Base-by-base conservation (phyloP, 2,113 vertebrate genomes). In the Osmerus eperlanus region DNA sequence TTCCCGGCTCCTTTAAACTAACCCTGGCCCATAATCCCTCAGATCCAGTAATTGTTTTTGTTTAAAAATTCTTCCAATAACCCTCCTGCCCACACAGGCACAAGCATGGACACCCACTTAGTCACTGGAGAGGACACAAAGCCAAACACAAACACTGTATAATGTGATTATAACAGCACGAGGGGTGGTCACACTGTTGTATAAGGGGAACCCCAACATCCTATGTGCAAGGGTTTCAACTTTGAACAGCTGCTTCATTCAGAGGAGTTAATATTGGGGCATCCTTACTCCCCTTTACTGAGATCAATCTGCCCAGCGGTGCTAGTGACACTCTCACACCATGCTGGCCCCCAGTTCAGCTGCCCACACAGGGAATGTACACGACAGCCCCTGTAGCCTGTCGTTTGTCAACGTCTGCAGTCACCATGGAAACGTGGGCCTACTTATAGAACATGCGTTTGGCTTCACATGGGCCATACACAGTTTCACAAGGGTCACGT, bases 31-130 rank as follows among this genome's bases (percentile, higher is more conserved):
- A 90, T 91, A 88, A 91, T 90, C 88, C 85, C 83, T 71, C 32
- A 80, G 81, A 89, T 90, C 87, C 88, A 86, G 86, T 85, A 83
- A 86, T 87, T 90, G 87, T 90, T 91, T 89, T 82, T 73, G 65
- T 74, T 86, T 68, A 83, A 83, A 73, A 83, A 88, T 87, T 89
- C 83, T 76, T 84, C 75, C 81, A 84, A 85, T 67, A 89, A 83
- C 79, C 62, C 73, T 74, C 66, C 60, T 59, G 80, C 84, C 88
- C 87, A 90, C 89, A 90, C 90, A 88, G 79, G 84, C 75, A 61
- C 78, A 73, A 58, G 78, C 64, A 55, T 53, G 2, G 82, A 88
- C 79, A 70, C 81, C 28, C 64, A 68, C 68, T 76, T 74, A 73
- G 63, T 70, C 72, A 76, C 79, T 18, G 54, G 15, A n/a, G n/a